Conservation (phyloP, 2,113 vertebrate species). For the Peromyscus polionotus region DNA sequence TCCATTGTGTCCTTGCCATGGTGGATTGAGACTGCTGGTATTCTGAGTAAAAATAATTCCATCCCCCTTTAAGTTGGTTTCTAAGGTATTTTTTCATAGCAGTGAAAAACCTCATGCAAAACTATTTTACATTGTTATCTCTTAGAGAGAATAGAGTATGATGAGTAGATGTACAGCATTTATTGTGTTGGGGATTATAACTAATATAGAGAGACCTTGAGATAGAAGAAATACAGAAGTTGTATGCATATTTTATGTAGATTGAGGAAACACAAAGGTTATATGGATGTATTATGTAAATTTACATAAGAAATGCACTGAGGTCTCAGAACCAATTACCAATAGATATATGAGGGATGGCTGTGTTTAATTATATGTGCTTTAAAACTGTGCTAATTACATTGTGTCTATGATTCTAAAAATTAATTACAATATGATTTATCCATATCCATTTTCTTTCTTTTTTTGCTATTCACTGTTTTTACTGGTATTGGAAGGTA, state of each 20-base stretch:
- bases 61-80: neutral
- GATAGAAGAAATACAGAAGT: neutral
- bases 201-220: neutral
- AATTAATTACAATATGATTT: neutral
- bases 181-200: neutral
- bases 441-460: neutral
- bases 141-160: neutral
- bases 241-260: no score
- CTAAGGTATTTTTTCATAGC: neutral
- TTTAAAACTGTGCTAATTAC: neutral
- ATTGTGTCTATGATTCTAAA: neutral
- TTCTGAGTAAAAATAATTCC: neutral
- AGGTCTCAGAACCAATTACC: neutral
- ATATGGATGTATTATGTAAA: neutral
- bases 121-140: neutral
- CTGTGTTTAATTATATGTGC: neutral
- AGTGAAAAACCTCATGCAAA: neutral
- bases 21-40: neutral
- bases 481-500: neutral
- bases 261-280: neutral
- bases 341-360: neutral
- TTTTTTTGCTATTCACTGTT: neutral
- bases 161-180: neutral
- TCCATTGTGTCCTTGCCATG: neutral
- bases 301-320: neutral